Conservation (phyloP, 2,113 vertebrate species). For the Phodopus roborovskii region DNA sequence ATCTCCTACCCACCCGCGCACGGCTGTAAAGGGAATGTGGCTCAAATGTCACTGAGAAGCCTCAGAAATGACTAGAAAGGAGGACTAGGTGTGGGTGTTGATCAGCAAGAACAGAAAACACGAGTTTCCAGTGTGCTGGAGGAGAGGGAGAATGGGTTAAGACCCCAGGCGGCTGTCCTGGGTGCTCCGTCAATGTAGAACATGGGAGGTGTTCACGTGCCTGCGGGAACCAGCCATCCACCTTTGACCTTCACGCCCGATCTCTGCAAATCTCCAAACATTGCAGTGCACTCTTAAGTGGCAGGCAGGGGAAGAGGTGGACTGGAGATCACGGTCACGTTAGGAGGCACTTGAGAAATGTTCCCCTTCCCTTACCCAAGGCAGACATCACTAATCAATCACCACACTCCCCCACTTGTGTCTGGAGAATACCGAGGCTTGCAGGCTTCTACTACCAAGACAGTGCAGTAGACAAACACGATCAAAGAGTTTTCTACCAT, state of each 20-base stretch:
- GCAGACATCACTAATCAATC: slow-evolving; percentile 43
- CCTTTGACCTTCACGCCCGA: neutral
- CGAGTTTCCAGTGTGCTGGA: neutral
- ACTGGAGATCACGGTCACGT: neutral
- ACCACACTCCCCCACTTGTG: neutral
- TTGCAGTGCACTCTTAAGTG: neutral
- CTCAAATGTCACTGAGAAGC: slow-evolving; percentile 54
- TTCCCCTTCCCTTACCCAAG: neutral
- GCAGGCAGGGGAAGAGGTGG: neutral
- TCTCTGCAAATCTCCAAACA: neutral
- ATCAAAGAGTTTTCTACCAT: neutral
- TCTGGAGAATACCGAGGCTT: neutral
- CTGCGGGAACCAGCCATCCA: rapidly evolving
- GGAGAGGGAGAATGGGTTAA: slow-evolving; percentile 27
- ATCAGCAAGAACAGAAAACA: slow-evolving; percentile 5
- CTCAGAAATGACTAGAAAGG: neutral
- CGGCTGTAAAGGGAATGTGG: slow-evolving; percentile 25
- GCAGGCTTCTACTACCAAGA: neutral
- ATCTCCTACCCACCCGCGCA: slow-evolving; percentile 47
- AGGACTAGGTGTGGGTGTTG: slow-evolving; percentile 32
- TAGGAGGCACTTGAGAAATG: neutral
- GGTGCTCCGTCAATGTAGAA: neutral
- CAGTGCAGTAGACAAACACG: neutral
- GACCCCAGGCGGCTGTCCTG: neutral
- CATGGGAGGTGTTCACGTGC: neutral